These are phyloP conservation scores for Hyposmocoma kahamanoa DNA, from an alignment of 1,140 invertebrate genomes.

Conservation along the genomic window DNA sequence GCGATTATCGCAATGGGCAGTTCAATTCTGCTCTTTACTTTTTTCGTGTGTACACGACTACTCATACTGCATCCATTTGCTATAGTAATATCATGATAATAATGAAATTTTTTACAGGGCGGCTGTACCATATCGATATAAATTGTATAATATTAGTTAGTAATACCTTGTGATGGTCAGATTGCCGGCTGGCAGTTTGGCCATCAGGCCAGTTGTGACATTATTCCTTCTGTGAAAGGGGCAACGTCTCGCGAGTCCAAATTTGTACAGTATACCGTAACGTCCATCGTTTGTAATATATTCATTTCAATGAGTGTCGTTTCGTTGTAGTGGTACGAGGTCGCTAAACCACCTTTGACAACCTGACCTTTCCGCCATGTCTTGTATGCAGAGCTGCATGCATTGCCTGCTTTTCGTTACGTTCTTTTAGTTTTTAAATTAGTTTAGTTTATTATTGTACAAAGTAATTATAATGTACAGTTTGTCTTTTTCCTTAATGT, in stretches of 20 bases:
- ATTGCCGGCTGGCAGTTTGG: conserved; percentile 68
- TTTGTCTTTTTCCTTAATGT: conserved; percentile 69
- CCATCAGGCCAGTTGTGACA: conserved; percentile 74
- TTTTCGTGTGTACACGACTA: conserved; percentile 58
- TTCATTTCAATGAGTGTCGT: conserved; percentile 74
- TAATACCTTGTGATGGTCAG: conserved; percentile 60
- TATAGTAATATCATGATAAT: conserved; percentile 65
- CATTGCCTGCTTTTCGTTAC: conserved; percentile 76
- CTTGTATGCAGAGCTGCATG: conserved; percentile 77
- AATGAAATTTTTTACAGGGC: conserved; percentile 73
- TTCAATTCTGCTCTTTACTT: conserved; percentile 33
- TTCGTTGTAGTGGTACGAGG: conserved; percentile 70
- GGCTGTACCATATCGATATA: conserved; percentile 58
- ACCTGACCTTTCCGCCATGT: conserved; percentile 75
- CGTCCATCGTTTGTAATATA: conserved; percentile 75
- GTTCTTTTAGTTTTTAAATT: conserved; percentile 64
- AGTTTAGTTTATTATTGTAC: conserved; percentile 74
- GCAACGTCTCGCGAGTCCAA: conserved; percentile 70
- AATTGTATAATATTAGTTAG: conserved; percentile 56
- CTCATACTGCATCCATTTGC: conserved; percentile 44
- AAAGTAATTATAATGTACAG: conserved; percentile 71
- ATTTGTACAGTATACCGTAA: conserved; percentile 70
- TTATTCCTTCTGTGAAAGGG: conserved; percentile 75
- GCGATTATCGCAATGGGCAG: conserved; percentile 28
- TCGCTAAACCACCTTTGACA: conserved; percentile 70